Conservation (phyloP, 92 coral and sea anemone species). For the Umimayanthus chanpuru region DNA sequence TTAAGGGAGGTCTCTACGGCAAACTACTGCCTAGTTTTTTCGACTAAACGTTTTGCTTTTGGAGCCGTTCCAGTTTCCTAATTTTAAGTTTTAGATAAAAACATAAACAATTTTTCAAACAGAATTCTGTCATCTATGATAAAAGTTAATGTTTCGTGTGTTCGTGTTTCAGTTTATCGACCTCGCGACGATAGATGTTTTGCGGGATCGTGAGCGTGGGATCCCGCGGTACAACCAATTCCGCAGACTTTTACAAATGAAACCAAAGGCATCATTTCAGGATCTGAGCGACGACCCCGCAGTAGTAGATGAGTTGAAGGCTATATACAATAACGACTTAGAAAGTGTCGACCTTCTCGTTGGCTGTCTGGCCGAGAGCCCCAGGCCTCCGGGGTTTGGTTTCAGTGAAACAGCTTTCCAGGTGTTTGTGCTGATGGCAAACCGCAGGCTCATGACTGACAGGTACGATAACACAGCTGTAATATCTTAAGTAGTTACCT, state of each 20-base stretch:
- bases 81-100: too few species aligned
- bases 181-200: conserved; percentile 76
- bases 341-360: conserved; percentile 80
- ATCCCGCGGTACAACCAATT: conserved; percentile 87
- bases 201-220: conserved; percentile 89
- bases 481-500: background rate
- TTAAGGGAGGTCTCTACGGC: too few species aligned
- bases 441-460: conserved; percentile 82
- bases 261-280: conserved; percentile 53
- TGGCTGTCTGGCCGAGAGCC: conserved; percentile 76
- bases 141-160: background rate
- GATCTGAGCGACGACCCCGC: conserved; percentile 66
- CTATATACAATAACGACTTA: conserved; percentile 61
- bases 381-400: conserved; percentile 77
- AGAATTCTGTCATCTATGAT: too few species aligned
- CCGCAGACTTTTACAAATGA: conserved; percentile 62
- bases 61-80: too few species aligned
- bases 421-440: conserved; percentile 82
- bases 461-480: conserved; percentile 49
- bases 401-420: conserved; percentile 88
- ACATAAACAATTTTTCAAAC: too few species aligned
- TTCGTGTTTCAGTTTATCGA: conserved; percentile 61
- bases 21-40: too few species aligned
- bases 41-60: too few species aligned
- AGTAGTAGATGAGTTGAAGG: conserved; percentile 56